These are phyloP conservation scores for Nansenia antarctica DNA, from an alignment of 2,113 vertebrate species.

Conservation along the genomic window DNA sequence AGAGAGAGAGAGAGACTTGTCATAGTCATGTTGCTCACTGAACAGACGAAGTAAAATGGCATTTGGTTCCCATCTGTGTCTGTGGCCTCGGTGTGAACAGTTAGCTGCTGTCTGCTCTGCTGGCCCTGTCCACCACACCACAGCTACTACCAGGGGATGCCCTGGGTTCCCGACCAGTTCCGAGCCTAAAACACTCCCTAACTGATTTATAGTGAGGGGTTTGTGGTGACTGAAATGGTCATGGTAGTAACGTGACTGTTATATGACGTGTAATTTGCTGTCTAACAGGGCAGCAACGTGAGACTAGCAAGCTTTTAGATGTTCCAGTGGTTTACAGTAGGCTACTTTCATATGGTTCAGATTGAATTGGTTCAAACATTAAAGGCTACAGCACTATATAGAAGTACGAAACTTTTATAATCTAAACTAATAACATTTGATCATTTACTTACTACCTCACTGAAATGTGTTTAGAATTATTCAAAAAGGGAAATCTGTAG, in stretches of 20 bases:
- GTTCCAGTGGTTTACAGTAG: too few relatives aligned
- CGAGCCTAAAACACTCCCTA: neutral
- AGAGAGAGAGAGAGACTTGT: conserved; percentile 7
- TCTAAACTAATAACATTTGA: too few relatives aligned
- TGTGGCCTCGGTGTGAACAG: conserved; percentile 63
- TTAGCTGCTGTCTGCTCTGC: too few relatives aligned
- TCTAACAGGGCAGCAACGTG: too few relatives aligned
- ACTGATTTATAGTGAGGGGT: neutral
- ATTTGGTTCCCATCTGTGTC: conserved; percentile 75
- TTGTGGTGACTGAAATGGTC: neutral
- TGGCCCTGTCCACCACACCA: conserved; percentile 56
- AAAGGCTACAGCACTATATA: too few relatives aligned
- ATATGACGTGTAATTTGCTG: neutral
- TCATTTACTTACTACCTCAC: too few relatives aligned
- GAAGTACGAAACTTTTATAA: too few relatives aligned
- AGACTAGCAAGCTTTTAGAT: too few relatives aligned
- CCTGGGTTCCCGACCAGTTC: neutral
- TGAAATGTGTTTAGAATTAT: too few relatives aligned
- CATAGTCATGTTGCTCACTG: conserved; percentile 48
- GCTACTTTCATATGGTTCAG: too few relatives aligned
- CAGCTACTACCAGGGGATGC: conserved; percentile 45
- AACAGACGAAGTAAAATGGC: conserved; percentile 68
- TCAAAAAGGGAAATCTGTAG: too few relatives aligned
- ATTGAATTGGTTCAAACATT: too few relatives aligned
- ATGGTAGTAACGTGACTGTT: neutral